These are phyloP conservation scores for Chaenodraco wilsoni DNA, from an alignment of 2,797 vertebrate genomes.

Conservation along the genomic window DNA sequence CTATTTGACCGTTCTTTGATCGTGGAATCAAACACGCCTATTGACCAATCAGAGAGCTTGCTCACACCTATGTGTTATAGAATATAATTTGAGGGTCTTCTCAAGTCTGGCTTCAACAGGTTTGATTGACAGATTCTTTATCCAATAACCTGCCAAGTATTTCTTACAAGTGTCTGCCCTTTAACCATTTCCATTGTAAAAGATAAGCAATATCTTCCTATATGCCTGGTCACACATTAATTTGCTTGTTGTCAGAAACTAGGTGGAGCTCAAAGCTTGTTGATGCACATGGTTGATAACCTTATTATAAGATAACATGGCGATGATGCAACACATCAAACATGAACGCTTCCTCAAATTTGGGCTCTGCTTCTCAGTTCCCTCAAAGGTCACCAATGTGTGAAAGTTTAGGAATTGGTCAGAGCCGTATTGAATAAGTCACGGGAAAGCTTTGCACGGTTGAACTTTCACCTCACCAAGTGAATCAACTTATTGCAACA, in stretches of 20 bases:
- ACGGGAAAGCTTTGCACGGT: not conserved
- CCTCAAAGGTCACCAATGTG: not conserved
- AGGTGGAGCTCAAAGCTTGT: not conserved
- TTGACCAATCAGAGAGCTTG: too few relatives aligned
- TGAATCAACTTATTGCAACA: not conserved
- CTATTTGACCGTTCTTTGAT: too few relatives aligned
- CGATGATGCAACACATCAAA: not conserved
- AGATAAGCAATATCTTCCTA: not conserved
- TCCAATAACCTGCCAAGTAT: too few relatives aligned
- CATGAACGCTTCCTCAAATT: not conserved
- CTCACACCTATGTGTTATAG: too few relatives aligned
- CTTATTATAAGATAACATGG: not conserved
- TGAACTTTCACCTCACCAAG: not conserved
- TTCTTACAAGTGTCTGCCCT: too few relatives aligned
- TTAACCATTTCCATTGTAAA: too few relatives aligned
- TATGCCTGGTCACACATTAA: not conserved
- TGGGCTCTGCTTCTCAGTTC: not conserved
- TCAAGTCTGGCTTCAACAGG: too few relatives aligned
- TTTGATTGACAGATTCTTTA: too few relatives aligned
- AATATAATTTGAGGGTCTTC: too few relatives aligned
- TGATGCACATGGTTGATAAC: not conserved
- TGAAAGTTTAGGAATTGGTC: not conserved
- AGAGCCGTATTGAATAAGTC: not conserved
- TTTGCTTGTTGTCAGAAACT: not conserved
- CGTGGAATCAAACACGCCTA: too few relatives aligned